Base-by-base conservation (phyloP, 2,797 vertebrate species). In the Halcyon badia region DNA sequence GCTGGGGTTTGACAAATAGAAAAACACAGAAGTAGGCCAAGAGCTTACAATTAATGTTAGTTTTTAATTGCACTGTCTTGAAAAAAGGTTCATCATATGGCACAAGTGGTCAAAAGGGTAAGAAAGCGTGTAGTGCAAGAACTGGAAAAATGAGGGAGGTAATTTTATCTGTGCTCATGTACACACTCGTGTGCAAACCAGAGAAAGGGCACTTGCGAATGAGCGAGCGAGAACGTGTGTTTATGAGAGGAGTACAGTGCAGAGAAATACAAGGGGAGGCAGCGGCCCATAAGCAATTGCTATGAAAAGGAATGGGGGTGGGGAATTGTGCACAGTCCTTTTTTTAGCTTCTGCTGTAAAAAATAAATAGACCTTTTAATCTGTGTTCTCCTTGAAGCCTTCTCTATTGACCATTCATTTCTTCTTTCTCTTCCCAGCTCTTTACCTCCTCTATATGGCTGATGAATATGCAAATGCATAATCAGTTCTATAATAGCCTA, bases 311-410 rank as follows among this genome's bases (percentile, higher is more conserved):
- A 66, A 73, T 33, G 91, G 94, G 92, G 95, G 90, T 35, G 62
- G 94, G 92, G 91, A 91, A 78, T 15, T 26, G 48, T n/a, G 70
- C 83, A 64, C n/a, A 62, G 77, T 5, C 82, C 64, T 65, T 88
- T 54, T 61, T 61, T 72, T 39, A 88, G 94, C 71, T 90, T 82
- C 73, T 96, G 86, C 88, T 69, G 62, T 46, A 83, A 93, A 92
- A 95, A 96, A 92, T 70, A 96, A 94, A 96, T 77, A 89, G 92
- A 88, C 66, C 88, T 96, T 96, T 95, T 82, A 91, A 94, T 91
- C 54, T 39, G 21, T 83, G 73, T 4, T 92, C 83, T 89, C 86
- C 90, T 87, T 33, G 41, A 70, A 83, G 88, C 75, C 56, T 83
- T 66, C 52, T 91, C 94, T 94, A 95, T 92, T 95, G 94, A 92